Base-by-base conservation (phyloP, 2,113 vertebrate species). In the Hemiprocne comata region DNA sequence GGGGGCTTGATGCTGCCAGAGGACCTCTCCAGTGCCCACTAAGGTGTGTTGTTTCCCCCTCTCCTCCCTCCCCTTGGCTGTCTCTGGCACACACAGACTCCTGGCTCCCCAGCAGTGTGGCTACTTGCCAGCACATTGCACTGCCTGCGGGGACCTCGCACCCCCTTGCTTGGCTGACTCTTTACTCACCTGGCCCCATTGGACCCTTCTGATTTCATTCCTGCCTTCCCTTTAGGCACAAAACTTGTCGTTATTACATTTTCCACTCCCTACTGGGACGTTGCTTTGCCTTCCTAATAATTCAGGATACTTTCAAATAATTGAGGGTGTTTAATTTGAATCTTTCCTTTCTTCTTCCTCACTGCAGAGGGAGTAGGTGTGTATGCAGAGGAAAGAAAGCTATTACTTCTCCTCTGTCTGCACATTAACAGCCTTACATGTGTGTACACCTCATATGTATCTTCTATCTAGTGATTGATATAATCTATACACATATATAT, bases 101-200 rank as follows among this genome's bases (percentile, higher is more conserved):
- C 36, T 55, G 76, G 53, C 71, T 83, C 72, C 79, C 75, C 44
- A 55, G 70, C 91, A 69, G 46, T 0, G 18, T 90, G 94, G 94
- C 93, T 94, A 71, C 91, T 66, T 40, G 82, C 92, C 96, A 96
- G 79, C 46, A 28, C 14, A 64, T 42, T 70, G 67, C 94, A 34
- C 81, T 73, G 89, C 95, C 93, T 87, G 78, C 16, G 8, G 93
- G 87, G 85, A 84, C 76, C 90, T 87, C 84, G 28, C 89, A 40
- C 69, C 90, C 93, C 90, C 28, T 67, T 92, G 88, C 91, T 93
- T 96, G 94, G 91, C 95, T 96, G 91, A 87, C 94, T 97, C 89
- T 95, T 90, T 76, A 62, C 91, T 96, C 89, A 97, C 95, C 91
- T 96, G 95, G 92, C 87, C 85, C 83, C 88, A 84, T 42, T 23